Conservation (phyloP, 2,888 invertebrate species). For the Strigamia maritima region DNA sequence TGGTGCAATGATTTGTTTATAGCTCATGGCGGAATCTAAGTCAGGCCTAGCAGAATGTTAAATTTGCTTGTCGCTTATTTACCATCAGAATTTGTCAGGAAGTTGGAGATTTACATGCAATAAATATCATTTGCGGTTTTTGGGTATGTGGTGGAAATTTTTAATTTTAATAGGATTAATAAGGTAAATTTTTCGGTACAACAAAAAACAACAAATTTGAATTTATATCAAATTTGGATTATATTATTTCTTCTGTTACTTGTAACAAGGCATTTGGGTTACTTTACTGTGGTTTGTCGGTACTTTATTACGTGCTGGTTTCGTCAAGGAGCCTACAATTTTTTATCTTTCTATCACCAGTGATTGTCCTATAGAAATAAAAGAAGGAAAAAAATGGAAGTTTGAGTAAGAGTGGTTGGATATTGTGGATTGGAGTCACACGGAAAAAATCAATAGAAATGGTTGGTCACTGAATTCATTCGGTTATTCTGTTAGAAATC, state of each 20-base stretch:
- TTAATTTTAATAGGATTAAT: background rate
- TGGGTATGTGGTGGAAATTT: background rate
- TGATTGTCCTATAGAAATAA: conserved; percentile 15
- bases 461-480: conserved; percentile 32
- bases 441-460: conserved; percentile 4
- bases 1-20: background rate
- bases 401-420: background rate
- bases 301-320: background rate
- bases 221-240: background rate
- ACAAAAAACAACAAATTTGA: background rate
- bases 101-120: background rate
- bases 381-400: background rate
- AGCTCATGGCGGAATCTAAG: background rate
- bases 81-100: background rate
- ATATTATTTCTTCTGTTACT: background rate
- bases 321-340: conserved; percentile 3
- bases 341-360: background rate
- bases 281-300: conserved; percentile 14
- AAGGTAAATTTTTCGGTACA: background rate
- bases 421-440: conserved; percentile 17
- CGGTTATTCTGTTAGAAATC: conserved; percentile 34
- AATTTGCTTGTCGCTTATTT: background rate
- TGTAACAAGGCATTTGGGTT: background rate
- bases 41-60: no score
- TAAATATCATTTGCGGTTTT: background rate